A percentile compares a stretch with the other conserved stretches of the same genome.
phyloP scores from a whole-genome alignment of 1,140 invertebrate genomes.

The Sipha flava region DNA sequence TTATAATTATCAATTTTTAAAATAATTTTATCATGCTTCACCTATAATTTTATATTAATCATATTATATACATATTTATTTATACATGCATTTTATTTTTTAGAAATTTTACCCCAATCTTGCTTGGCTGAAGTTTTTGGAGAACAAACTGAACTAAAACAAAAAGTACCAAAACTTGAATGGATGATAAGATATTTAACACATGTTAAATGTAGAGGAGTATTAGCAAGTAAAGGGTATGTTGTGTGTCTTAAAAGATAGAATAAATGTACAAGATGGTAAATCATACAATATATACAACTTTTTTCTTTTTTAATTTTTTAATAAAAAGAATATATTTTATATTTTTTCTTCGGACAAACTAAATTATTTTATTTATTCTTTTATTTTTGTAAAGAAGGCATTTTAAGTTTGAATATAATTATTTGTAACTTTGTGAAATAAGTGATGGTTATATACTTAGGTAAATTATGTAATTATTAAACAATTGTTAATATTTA shows the following conservation, averaged over 20 bases:
- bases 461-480: neutral
- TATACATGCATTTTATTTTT: neutral
- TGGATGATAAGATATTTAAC: constrained; percentile 79
- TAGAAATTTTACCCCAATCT: constrained; percentile 30
- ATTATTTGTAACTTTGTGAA: neutral
- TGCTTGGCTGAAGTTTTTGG: constrained; percentile 12
- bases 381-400: constrained; percentile 6
- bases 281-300: neutral
- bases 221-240: constrained; percentile 79
- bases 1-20: no score
- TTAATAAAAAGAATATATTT: neutral
- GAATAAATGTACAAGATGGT: neutral
- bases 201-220: constrained; percentile 79
- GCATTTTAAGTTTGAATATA: neutral
- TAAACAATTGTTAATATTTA: no score
- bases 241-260: constrained; percentile 44
- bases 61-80: neutral
- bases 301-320: neutral
- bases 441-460: neutral
- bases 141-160: neutral
- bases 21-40: neutral
- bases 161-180: constrained; percentile 42
- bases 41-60: no score
- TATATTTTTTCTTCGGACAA: constrained; percentile 7
- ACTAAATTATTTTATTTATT: neutral